These are phyloP conservation scores for Mimachlamys varia DNA, from an alignment of 2,888 invertebrate species.

Conservation along the genomic window DNA sequence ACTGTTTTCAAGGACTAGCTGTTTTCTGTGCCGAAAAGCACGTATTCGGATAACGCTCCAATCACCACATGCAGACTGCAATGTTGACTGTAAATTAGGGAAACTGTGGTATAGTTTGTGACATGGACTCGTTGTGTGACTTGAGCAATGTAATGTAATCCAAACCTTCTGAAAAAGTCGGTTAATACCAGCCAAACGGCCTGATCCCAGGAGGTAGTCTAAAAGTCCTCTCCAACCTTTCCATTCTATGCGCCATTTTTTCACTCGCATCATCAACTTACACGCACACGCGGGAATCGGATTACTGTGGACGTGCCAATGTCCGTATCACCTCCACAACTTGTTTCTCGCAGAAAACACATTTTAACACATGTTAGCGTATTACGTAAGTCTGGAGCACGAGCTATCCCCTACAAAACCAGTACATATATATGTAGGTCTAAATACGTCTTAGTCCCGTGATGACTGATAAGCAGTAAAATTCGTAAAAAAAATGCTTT, in stretches of 20 bases:
- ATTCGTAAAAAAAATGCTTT: no score
- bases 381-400: not conserved
- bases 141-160: not conserved
- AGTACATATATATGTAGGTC: not conserved
- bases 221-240: not conserved
- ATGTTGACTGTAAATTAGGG: no score
- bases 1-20: no score
- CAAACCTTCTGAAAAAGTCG: not conserved
- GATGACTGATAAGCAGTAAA: not conserved
- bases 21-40: no score
- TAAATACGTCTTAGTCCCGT: not conserved
- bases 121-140: no score
- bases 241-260: not conserved
- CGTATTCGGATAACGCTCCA: no score
- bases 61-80: no score
- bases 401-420: not conserved
- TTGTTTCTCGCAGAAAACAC: not conserved
- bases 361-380: not conserved
- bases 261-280: not conserved
- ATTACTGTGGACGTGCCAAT: not conserved
- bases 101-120: no score
- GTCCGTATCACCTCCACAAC: not conserved
- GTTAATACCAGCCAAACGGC: not conserved
- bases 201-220: not conserved
- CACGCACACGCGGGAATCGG: conserved; percentile 10